Conservation (phyloP, 35 echinoderm and acorn worm species). For the Holothuria glaberrima region DNA sequence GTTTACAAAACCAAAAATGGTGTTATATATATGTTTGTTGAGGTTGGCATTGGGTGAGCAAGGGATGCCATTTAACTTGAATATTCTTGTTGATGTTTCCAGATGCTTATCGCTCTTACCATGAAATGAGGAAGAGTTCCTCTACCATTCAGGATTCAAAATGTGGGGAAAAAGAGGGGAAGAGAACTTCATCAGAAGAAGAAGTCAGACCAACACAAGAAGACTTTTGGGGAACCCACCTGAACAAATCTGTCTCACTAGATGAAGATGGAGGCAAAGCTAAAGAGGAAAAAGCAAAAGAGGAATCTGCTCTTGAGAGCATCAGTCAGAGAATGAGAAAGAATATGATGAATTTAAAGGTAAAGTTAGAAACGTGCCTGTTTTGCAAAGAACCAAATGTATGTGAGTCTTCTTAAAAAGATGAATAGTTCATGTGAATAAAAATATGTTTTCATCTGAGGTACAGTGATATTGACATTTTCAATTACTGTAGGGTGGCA, state of each 20-base stretch:
- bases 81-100: background rate
- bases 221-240: slow-evolving; percentile 81
- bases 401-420: background rate
- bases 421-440: background rate
- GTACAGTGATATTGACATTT: background rate
- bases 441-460: background rate
- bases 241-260: slow-evolving; percentile 61
- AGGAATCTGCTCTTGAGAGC: slow-evolving; percentile 39
- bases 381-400: no score
- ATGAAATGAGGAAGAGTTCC: background rate
- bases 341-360: slow-evolving; percentile 17
- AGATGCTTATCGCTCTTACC: slow-evolving; percentile 15
- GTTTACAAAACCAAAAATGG: no score
- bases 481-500: background rate
- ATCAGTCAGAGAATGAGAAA: slow-evolving; percentile 34
- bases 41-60: no score
- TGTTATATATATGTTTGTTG: no score
- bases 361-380: background rate
- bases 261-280: background rate
- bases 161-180: background rate
- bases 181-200: background rate
- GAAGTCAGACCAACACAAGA: background rate
- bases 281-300: background rate
- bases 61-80: no score
- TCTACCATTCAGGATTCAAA: background rate